Evolutionary conservation across 35 echinoderm and acorn worm species (phyloP), one percentile per base, ranked within the genome.

Genomic region (Stichopus chloronotus): DNA sequence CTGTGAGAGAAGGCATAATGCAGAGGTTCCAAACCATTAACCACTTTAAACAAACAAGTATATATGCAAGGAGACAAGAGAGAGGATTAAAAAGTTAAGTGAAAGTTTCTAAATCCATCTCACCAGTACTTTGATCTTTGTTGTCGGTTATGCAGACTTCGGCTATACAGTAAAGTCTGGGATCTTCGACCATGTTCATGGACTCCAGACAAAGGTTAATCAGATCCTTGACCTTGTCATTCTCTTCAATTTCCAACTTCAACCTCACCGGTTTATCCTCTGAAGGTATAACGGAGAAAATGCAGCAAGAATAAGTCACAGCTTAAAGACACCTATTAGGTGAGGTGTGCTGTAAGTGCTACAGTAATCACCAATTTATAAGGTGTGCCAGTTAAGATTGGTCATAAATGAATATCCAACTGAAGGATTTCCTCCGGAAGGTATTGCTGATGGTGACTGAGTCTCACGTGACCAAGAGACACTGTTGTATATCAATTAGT

Each of bases 181-280:
- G 94, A 56, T 98, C 96, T 59, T 98, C 96, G 4, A 94, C 61
- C 24, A 92, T 81, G 17, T 91, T 88, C 43, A 98, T 30, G 12
- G 91, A 60, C 23, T 88, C 92, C 54, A 98, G 78, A 57, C 96
- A 95, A 25, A 90, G 56, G 30, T 90, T 79, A 11, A 98, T 88
- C 10, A 98, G 57, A 71, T 94, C 92, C 56, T 93, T 57, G 24
- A 78, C 59, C 43, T 84, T 85, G 11, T 88, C 61, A 10, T 69
- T 71, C 72, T 94, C 91, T 58, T 78, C 69, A 19, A 91, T 76
- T 13, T 91, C 88, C 16, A 91, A 23, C 72, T 91, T 91, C 25
- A 91, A 91, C 57, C 88, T 52, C 8, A 91, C 72, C 20, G 88
- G 88, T 20, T 74, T 91, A 53, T 91, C 88, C 68, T 91, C 88